phyloP scores from a whole-genome alignment of 2,113 vertebrate species.

The Cephalopholis sonnerati region DNA sequence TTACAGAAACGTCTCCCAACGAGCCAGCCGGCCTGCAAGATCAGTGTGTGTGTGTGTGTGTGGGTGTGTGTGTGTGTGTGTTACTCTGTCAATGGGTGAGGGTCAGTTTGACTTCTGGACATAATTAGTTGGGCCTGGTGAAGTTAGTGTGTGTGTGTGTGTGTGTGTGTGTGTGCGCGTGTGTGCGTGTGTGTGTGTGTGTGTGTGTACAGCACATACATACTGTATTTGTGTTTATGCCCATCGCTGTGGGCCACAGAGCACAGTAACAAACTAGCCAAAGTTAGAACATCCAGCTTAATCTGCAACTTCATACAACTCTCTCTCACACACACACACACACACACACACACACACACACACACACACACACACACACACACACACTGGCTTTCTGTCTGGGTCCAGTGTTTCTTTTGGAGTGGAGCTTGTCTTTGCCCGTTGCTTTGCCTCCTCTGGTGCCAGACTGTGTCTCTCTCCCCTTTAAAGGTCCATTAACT shows the following conservation, averaged over 20 bases:
- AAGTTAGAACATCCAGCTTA: conserved; percentile 4
- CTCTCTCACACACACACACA: conserved; percentile 8
- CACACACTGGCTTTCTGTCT: conserved; percentile 29
- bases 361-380: background rate
- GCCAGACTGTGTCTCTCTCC: conserved; percentile 22
- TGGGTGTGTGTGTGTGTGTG: conserved; percentile 16
- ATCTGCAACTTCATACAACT: conserved; percentile 28
- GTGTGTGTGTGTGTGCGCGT: too few species aligned
- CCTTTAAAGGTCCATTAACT: background rate
- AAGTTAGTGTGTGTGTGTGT: background rate
- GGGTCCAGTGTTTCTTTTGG: conserved; percentile 55
- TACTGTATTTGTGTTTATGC: background rate
- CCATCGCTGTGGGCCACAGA: background rate
- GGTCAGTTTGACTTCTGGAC: background rate
- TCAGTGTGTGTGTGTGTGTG: background rate
- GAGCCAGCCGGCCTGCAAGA: conserved; percentile 28
- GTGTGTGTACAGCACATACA: background rate
- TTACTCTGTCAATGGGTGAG: background rate
- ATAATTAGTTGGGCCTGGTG: background rate
- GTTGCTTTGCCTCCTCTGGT: conserved; percentile 13
- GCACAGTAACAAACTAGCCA: background rate
- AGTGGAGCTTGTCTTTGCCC: conserved; percentile 13
- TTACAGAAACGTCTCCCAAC: conserved; percentile 5
- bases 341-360: background rate
- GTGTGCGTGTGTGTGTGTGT: background rate